Base-by-base conservation (phyloP, 1,140 invertebrate species). In the Pachyrhynchus sulphureomaculatus region DNA sequence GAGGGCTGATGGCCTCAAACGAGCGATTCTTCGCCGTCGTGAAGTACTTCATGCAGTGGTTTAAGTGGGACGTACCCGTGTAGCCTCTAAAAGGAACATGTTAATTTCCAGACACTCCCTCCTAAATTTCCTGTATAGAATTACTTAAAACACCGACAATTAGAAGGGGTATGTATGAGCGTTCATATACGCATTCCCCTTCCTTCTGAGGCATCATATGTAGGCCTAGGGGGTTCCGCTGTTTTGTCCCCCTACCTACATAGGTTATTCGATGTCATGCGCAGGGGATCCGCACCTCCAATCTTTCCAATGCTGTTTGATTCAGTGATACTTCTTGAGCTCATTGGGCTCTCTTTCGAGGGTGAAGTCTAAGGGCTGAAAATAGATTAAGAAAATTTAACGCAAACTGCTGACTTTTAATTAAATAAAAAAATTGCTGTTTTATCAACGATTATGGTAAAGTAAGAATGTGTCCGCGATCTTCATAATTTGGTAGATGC, bases 21-120 rank as follows among this genome's bases (percentile, higher is more conserved):
- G 33, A 89, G 86, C 58, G n/a, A n/a, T n/a, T n/a, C n/a, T n/a
- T n/a, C n/a, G n/a, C 90, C 81, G 1, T 90, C 89, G 78, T 93
- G 93, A 55, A 88, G 86, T 77, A 93, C 93, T 49, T 93, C 91
- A 70, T 92, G 90, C 32, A 83, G 83, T 41, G 87, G 82, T 15
- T 88, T 88, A 69, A 95, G 83, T 71, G 93, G 91, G 36, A 95
- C 92, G 73, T 95, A 95, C 15, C 49, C 56, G 10, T 44, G 26
- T 5, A n/a, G 23, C 87, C 39, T 80, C 80, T 64, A 74, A 62
- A 56, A 51, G n/a, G n/a, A n/a, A n/a, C n/a, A n/a, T n/a, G n/a
- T n/a, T n/a, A n/a, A n/a, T n/a, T n/a, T n/a, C n/a, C n/a, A n/a
- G n/a, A n/a, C n/a, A n/a, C n/a, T n/a, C n/a, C n/a, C n/a, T n/a